Evolutionary conservation across 1,140 invertebrate genomes (phyloP).

Genomic region (Drosophila mauritiana): DNA sequence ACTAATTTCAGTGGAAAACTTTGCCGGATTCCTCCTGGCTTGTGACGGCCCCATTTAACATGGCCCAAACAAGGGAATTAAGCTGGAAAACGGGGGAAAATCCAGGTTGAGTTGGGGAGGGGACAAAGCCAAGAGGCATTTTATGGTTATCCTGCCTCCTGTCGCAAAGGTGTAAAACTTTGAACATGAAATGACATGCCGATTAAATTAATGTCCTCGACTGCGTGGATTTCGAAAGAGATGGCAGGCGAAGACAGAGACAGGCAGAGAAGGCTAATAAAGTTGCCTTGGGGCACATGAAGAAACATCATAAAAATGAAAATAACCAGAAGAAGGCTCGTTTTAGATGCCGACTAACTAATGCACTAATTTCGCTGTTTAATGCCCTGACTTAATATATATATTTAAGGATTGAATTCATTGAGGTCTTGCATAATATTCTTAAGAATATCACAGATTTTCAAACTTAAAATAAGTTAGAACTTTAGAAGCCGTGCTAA

Average conservation of each 20-base stretch:
- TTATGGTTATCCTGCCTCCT: conserved; percentile 33
- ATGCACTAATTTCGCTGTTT: neutral
- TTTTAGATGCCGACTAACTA: neutral
- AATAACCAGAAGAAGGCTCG: neutral
- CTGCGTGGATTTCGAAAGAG: conserved; percentile 1
- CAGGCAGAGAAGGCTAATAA: conserved; percentile 21
- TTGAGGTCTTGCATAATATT: too few species aligned
- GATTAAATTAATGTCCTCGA: conserved; percentile 55
- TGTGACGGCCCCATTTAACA: conserved; percentile 37
- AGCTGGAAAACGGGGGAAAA: conserved; percentile 10
- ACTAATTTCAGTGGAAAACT: conserved; percentile 8
- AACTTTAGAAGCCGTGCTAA: neutral
- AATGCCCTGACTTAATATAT: too few species aligned
- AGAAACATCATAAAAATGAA: conserved; percentile 28
- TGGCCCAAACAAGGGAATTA: conserved; percentile 22
- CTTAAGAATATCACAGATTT: too few species aligned
- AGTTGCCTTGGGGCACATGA: conserved; percentile 33
- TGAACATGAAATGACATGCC: conserved; percentile 59
- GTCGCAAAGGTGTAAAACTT: conserved; percentile 55
- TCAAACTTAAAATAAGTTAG: too few species aligned
- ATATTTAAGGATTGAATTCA: too few species aligned
- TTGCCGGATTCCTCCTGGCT: conserved; percentile 4
- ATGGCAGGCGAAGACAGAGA: too few species aligned
- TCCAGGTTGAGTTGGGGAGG: conserved; percentile 1
- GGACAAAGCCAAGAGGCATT: conserved; percentile 45